Conservation (phyloP, 2,797 vertebrate species). For the Sebastes baramenuke region DNA sequence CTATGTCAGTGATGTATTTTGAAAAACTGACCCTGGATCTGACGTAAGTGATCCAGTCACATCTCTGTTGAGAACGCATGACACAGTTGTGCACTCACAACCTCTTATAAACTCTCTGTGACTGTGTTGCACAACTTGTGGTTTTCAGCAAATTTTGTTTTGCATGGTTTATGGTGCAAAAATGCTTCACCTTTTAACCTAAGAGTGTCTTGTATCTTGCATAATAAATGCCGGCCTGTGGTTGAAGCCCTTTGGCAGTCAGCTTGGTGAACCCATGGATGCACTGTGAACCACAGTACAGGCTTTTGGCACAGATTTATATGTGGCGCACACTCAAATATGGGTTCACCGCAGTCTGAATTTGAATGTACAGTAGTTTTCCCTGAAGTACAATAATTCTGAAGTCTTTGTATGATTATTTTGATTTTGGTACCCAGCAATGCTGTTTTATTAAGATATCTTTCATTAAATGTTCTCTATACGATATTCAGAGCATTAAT, state of each 20-base stretch:
- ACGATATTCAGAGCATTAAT: too few species aligned
- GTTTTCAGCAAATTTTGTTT: background rate
- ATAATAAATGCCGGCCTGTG: background rate
- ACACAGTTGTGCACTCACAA: background rate
- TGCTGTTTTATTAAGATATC: background rate
- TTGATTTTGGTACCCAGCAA: background rate
- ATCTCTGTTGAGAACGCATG: background rate
- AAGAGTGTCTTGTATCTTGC: background rate
- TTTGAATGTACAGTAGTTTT: background rate
- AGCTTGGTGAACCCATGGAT: background rate
- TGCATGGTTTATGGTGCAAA: background rate
- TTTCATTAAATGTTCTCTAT: background rate
- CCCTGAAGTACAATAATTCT: background rate
- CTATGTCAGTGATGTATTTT: background rate
- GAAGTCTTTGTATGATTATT: background rate
- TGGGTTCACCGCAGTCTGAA: background rate
- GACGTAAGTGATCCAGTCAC: background rate
- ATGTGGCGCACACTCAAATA: background rate
- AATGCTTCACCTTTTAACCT: background rate
- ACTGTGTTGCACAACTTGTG: background rate
- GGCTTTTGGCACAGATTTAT: background rate
- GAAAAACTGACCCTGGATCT: background rate
- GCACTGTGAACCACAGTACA: background rate
- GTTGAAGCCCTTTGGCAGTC: background rate
- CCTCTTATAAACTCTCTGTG: background rate